These are phyloP conservation scores for Epizoanthus ramosus DNA, from an alignment of 92 coral and sea anemone species.

Conservation along the genomic window DNA sequence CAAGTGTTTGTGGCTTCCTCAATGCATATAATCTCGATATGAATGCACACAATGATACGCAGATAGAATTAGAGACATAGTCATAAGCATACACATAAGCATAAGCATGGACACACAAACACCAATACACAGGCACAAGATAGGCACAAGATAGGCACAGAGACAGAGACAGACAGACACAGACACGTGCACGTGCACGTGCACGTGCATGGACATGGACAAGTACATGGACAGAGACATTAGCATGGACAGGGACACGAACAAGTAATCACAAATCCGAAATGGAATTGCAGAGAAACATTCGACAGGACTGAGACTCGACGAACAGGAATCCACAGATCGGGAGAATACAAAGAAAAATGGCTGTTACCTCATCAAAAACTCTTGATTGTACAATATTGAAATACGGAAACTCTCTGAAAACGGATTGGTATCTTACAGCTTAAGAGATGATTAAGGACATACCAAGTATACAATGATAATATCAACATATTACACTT, in stretches of 20 bases:
- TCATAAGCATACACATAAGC: background rate
- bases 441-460: slow-evolving; percentile 56
- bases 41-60: no score
- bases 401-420: slow-evolving; percentile 88
- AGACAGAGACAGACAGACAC: background rate
- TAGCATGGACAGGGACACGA: no score
- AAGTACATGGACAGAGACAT: background rate
- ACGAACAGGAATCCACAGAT: background rate
- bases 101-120: background rate
- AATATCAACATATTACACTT: no score
- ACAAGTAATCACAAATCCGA: no score
- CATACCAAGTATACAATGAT: background rate
- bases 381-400: slow-evolving; percentile 97
- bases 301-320: background rate
- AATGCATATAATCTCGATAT: no score
- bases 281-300: background rate
- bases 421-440: slow-evolving; percentile 78
- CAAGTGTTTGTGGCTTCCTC: no score
- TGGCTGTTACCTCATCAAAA: slow-evolving; percentile 81
- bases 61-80: no score
- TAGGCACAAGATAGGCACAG: background rate
- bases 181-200: background rate
- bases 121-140: background rate
- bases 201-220: background rate
- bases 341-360: background rate